A percentile compares a stretch with the other conserved stretches of the same genome.
Conservation (phyloP, 2,797 vertebrate genomes). For the Galagoides demidoff region DNA sequence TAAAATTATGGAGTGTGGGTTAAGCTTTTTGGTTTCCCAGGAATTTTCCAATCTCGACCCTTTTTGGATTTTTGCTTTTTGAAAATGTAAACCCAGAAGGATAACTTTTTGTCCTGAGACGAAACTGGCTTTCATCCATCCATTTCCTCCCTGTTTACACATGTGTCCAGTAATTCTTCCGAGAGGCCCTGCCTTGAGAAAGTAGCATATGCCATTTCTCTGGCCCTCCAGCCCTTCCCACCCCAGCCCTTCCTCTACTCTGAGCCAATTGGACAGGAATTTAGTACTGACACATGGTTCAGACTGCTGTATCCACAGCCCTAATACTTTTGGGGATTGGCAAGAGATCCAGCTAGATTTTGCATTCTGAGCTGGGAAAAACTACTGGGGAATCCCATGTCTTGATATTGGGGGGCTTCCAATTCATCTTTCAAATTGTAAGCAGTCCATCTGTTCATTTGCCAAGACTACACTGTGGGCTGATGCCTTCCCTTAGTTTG, state of each 20-base stretch:
- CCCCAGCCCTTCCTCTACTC: background rate
- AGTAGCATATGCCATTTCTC: background rate
- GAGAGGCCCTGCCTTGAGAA: background rate
- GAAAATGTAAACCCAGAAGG: slow-evolving; percentile 19
- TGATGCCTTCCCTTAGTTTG: background rate
- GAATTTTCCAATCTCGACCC: slow-evolving; percentile 49
- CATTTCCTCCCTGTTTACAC: slow-evolving; percentile 40
- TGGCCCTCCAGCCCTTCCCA: background rate
- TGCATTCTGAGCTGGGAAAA: slow-evolving; percentile 12
- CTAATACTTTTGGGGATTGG: background rate
- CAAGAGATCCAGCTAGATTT: slow-evolving; percentile 26
- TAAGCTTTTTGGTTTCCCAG: slow-evolving; percentile 43
- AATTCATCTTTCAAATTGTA: background rate
- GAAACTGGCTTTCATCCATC: slow-evolving; percentile 39
- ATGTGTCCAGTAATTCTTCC: slow-evolving; percentile 41
- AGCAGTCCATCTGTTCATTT: slow-evolving; percentile 9
- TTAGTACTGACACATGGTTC: background rate
- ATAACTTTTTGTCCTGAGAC: slow-evolving; percentile 25
- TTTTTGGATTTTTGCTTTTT: slow-evolving; percentile 56
- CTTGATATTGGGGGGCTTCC: background rate
- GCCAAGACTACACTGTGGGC: background rate
- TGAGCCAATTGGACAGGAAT: background rate
- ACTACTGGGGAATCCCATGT: background rate
- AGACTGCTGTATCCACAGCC: background rate
- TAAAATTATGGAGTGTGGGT: slow-evolving; percentile 58